phyloP scores from a whole-genome alignment of 2,797 vertebrate genomes.

The Lerista edwardsae region DNA sequence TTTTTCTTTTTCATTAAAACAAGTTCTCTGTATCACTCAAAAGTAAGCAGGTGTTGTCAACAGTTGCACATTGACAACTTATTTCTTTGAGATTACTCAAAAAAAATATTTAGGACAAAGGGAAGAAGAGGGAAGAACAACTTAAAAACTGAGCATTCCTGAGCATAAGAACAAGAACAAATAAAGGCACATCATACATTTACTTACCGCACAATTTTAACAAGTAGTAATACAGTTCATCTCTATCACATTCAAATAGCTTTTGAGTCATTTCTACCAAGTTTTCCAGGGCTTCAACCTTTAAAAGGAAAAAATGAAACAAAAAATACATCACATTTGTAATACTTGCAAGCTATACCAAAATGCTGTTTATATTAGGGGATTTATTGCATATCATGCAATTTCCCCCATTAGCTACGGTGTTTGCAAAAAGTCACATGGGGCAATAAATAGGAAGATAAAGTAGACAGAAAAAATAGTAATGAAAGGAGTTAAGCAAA shows the following conservation, averaged over 20 bases:
- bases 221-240: slow-evolving; percentile 89
- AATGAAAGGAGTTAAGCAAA: not conserved
- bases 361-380: not conserved
- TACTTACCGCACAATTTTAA: slow-evolving; percentile 88
- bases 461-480: not conserved
- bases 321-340: slow-evolving; percentile 15
- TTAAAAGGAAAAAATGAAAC: slow-evolving; percentile 36
- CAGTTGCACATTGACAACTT: not conserved
- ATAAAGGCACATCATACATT: not conserved
- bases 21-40: not conserved
- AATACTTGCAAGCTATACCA: not conserved
- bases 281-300: slow-evolving; percentile 89
- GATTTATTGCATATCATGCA: not conserved
- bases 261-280: slow-evolving; percentile 89
- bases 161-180: not conserved
- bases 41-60: not conserved
- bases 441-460: not conserved
- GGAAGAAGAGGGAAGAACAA: not conserved
- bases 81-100: not conserved
- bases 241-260: slow-evolving; percentile 93
- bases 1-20: not conserved
- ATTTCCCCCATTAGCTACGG: not conserved
- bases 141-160: not conserved
- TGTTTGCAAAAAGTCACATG: not conserved
- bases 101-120: not conserved